Evolutionary conservation across 2,888 invertebrate species (phyloP).

Genomic region (Griposia aprilina): DNA sequence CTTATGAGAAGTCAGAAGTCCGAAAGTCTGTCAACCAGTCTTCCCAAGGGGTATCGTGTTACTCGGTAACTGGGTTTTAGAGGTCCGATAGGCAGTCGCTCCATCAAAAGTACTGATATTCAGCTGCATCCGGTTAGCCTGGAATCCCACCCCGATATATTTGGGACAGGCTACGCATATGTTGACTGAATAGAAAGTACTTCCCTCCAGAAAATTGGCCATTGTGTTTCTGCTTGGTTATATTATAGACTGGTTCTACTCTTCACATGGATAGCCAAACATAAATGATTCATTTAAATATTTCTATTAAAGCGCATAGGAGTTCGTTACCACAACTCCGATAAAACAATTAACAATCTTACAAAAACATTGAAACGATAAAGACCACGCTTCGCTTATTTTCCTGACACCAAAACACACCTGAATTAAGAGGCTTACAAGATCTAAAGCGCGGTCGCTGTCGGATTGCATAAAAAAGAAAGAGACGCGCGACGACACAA

Average conservation of each 20-base stretch:
- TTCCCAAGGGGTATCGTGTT: neutral
- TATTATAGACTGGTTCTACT: neutral
- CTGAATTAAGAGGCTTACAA: no score
- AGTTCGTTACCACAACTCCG: neutral
- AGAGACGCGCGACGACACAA: no score
- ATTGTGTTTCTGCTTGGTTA: neutral
- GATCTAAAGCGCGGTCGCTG: no score
- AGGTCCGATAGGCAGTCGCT: neutral
- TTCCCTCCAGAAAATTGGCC: neutral
- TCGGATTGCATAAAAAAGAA: no score
- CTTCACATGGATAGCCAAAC: neutral
- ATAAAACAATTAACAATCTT: constrained; percentile 1
- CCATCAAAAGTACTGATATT: no score
- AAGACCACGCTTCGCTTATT: neutral
- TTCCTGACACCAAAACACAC: neutral
- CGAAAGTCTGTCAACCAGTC: neutral
- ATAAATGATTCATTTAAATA: neutral
- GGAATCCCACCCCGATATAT: no score
- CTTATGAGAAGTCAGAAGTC: neutral
- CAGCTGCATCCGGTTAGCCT: no score
- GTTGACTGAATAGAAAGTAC: neutral
- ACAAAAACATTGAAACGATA: neutral
- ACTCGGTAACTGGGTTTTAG: neutral
- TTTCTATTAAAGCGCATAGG: neutral
- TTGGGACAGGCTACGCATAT: neutral